phyloP scores from a whole-genome alignment of 2,888 invertebrate genomes.

The Calliphora vomitoria region DNA sequence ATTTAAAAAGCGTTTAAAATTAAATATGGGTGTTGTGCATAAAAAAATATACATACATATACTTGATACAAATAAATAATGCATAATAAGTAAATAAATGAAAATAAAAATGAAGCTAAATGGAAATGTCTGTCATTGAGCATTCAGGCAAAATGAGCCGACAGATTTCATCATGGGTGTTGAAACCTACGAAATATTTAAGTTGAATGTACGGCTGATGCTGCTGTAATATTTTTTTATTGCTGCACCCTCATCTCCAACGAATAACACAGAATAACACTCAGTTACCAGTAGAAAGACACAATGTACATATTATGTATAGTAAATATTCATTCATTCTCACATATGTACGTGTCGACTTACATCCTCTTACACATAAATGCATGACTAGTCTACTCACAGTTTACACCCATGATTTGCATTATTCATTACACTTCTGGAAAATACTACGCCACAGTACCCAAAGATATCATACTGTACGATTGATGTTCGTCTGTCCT shows the following conservation, averaged over 20 bases:
- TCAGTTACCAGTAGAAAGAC: constrained; percentile 22
- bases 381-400: neutral
- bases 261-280: constrained; percentile 39
- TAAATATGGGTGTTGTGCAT: no score
- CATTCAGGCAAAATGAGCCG: constrained; percentile 45
- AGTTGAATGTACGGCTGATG: constrained; percentile 41
- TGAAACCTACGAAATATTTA: constrained; percentile 55
- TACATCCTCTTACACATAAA: neutral
- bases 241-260: constrained; percentile 61
- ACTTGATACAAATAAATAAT: no score
- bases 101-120: constrained; percentile 24
- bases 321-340: constrained; percentile 4
- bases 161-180: constrained; percentile 56
- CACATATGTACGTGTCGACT: neutral
- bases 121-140: constrained; percentile 51
- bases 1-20: no score
- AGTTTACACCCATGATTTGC: constrained; percentile 68
- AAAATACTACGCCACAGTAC: constrained; percentile 3
- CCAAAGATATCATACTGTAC: constrained; percentile 2
- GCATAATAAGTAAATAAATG: neutral
- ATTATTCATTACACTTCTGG: constrained; percentile 59
- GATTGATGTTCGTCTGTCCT: constrained; percentile 21
- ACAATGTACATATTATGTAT: neutral
- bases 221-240: constrained; percentile 40
- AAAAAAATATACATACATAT: no score